Percentiles rank a stretch among this genome's conserved stretches.
Conservation (phyloP, 2,888 invertebrate species). For the Campoletis raptor region DNA sequence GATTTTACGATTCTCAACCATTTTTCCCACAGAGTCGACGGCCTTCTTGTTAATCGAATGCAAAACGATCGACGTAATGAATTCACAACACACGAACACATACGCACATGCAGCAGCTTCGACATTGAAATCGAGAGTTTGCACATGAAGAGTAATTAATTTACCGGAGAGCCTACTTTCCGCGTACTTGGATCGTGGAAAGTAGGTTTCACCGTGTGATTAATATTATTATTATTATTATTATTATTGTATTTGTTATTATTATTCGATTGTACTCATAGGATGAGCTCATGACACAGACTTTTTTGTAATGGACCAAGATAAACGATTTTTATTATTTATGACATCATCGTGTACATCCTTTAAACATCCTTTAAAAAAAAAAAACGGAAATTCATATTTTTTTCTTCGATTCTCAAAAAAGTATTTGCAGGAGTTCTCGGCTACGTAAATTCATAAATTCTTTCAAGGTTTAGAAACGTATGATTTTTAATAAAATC, state of each 20-base stretch:
- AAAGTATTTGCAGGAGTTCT: not conserved
- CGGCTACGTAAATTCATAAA: not conserved
- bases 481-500: not conserved
- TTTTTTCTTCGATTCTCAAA: not conserved
- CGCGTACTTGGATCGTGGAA: constrained; percentile 45
- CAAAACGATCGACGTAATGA: constrained; percentile 24
- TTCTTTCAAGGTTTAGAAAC: not conserved
- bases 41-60: not conserved
- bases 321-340: not conserved
- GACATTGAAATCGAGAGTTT: constrained; percentile 52
- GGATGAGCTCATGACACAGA: not conserved
- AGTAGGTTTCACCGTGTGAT: constrained; percentile 4
- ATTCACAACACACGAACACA: not conserved
- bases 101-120: not conserved
- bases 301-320: not conserved
- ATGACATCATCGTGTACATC: not conserved
- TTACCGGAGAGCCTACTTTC: constrained; percentile 38
- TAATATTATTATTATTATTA: constrained; percentile 20
- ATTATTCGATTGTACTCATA: not conserved
- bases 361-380: too few species aligned
- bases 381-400: not conserved
- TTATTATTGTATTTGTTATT: not conserved
- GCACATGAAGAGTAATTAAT: constrained; percentile 29
- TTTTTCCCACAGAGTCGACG: not conserved
- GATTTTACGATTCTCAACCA: not conserved